Evolutionary conservation across 2,888 invertebrate genomes (phyloP).

Genomic region (Mesochorus sp.): DNA sequence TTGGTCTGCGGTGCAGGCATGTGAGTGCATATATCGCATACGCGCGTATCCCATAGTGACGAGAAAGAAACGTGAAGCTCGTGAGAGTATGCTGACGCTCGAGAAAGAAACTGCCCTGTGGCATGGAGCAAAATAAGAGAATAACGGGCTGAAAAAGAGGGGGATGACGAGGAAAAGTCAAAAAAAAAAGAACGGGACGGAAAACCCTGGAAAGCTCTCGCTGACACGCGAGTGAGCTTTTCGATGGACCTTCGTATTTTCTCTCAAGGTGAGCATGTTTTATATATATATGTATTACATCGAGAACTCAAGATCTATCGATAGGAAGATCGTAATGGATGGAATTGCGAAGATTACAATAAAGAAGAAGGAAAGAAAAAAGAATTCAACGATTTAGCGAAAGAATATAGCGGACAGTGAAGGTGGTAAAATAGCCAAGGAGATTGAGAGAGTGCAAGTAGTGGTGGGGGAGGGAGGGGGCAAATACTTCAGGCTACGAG

Average conservation of each 20-base stretch:
- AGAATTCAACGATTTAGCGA: background rate
- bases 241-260: background rate
- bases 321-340: slow-evolving; percentile 24
- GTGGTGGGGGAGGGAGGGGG: background rate
- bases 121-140: background rate
- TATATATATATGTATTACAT: too few relatives aligned
- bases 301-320: slow-evolving; percentile 23
- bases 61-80: slow-evolving; percentile 10
- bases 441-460: slow-evolving; percentile 15
- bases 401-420: background rate
- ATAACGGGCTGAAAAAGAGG: slow-evolving; percentile 45
- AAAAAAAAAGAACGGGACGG: slow-evolving; percentile 20
- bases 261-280: slow-evolving; percentile 36
- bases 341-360: slow-evolving; percentile 8
- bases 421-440: background rate
- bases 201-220: slow-evolving; percentile 6
- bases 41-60: slow-evolving; percentile 40
- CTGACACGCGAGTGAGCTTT: background rate
- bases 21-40: too few relatives aligned
- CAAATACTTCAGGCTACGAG: background rate
- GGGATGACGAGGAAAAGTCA: slow-evolving; percentile 19
- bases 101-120: slow-evolving; percentile 31
- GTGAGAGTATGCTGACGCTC: slow-evolving; percentile 51
- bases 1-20: background rate
- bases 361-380: background rate